Base-by-base conservation (phyloP, 92 coral and sea anemone genomes). In the Palythoa caribaeorum region DNA sequence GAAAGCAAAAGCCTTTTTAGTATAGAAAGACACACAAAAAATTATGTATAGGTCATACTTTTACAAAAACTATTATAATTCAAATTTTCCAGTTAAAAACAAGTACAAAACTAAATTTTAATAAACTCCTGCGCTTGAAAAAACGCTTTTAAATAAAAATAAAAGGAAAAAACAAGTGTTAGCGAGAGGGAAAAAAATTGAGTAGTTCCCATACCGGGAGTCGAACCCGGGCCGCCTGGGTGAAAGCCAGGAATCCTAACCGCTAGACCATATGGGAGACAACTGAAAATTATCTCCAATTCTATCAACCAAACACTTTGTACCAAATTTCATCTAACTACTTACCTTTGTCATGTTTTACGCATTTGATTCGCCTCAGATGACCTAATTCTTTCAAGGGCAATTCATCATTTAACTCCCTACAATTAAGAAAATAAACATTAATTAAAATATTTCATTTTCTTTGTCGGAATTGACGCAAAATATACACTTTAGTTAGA, bases 181-280 rank as follows among this genome's bases (percentile, higher is more conserved):
- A 28, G 28, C 28, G 28, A 28, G 28, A 28, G 28, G 28, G 83
- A 83, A 54, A 78, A n/a, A 83, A 47, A 60, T 28, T 51, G 38
- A 0, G 0, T 28, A 70, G 70, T 80, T 73, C 79, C 78, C 92
- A 84, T 54, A 89, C 90, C 90, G 89, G 90, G 91, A 92, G 88
- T 80, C 78, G 90, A 92, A 94, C 93, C 91, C 88, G 87, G 90
- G 80, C 87, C 85, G 74, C 89, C 85, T 93, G 94, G 99, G 98
- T 95, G 99, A 96, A 93, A 96, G 89, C 99, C 99, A 96, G 97
- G 96, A 97, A 97, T 97, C 99, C 99, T 97, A 95, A 97, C 99
- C 99, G 94, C 99, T 97, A 97, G 99, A 97, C 99, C 99, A 97
- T 92, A 97, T 95, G 99, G 99, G 99, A 96, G 77, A 87, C 71